Percentiles rank a stretch among this genome's conserved stretches.
phyloP scores from a whole-genome alignment of 2,888 invertebrate species.

The Cepaea hortensis region DNA sequence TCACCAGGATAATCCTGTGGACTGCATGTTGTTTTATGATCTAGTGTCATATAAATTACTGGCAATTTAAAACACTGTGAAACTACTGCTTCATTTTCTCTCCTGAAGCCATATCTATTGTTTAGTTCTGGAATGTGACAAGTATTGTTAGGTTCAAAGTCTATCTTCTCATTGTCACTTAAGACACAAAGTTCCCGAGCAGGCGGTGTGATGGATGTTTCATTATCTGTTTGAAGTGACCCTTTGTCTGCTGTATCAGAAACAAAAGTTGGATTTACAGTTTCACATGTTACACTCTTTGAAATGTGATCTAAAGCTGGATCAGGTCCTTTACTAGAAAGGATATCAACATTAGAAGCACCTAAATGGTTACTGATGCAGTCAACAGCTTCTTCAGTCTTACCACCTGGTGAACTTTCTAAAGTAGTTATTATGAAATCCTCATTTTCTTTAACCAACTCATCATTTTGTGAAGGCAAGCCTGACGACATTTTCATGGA shows the following conservation, averaged over 20 bases:
- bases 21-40: neutral
- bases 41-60: neutral
- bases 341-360: neutral
- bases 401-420: constrained; percentile 4
- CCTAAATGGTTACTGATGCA: neutral
- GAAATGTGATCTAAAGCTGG: neutral
- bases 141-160: neutral
- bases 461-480: neutral
- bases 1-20: neutral
- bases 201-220: neutral
- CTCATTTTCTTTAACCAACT: neutral
- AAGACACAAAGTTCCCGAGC: neutral
- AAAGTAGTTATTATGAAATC: constrained; percentile 3
- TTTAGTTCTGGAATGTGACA: neutral
- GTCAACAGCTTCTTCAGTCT: constrained; percentile 2
- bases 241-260: neutral
- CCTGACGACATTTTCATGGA: neutral
- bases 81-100: neutral
- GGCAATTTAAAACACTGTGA: neutral
- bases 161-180: neutral
- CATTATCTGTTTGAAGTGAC: neutral
- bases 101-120: neutral
- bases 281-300: neutral
- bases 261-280: neutral
- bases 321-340: neutral